A percentile compares a stretch with the other conserved stretches of the same genome.
These are phyloP conservation scores for Anoncus sp. DNA, from an alignment of 2,888 invertebrate genomes.

Conservation along the genomic window DNA sequence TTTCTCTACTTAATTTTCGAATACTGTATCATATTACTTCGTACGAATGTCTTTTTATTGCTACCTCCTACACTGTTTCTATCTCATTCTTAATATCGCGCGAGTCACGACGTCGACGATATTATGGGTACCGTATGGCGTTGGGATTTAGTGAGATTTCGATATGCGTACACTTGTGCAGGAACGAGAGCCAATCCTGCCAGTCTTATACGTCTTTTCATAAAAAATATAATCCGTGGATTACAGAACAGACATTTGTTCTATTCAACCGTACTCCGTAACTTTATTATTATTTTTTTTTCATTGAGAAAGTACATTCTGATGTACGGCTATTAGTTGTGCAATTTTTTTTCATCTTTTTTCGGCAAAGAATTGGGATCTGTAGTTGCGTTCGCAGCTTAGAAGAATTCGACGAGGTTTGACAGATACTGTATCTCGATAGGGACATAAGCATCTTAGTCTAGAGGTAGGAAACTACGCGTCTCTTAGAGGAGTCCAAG, in stretches of 20 bases:
- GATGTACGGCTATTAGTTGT: background rate
- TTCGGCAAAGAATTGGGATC: background rate
- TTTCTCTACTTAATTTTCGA: constrained; percentile 9
- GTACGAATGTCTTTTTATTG: constrained; percentile 49
- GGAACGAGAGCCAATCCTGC: constrained; percentile 37
- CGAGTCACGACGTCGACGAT: constrained; percentile 51
- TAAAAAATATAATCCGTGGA: constrained; percentile 29
- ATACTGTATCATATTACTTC: constrained; percentile 78
- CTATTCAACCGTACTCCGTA: background rate
- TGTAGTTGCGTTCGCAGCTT: background rate
- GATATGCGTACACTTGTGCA: constrained; percentile 36
- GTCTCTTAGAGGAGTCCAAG: constrained; percentile 13
- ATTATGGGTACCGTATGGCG: constrained; percentile 74
- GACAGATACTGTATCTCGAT: background rate
- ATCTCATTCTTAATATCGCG: constrained; percentile 62
- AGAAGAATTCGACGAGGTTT: constrained; percentile 4
- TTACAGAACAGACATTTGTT: constrained; percentile 31
- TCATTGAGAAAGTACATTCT: background rate
- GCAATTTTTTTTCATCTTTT: background rate
- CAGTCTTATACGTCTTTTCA: constrained; percentile 27
- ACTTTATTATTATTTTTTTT: background rate
- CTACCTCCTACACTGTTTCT: constrained; percentile 29
- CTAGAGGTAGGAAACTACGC: constrained; percentile 2
- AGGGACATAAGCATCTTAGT: constrained; percentile 36
- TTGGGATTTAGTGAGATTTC: constrained; percentile 33